Base-by-base conservation (phyloP, 2,888 invertebrate genomes). In the Mesoligia furuncula region DNA sequence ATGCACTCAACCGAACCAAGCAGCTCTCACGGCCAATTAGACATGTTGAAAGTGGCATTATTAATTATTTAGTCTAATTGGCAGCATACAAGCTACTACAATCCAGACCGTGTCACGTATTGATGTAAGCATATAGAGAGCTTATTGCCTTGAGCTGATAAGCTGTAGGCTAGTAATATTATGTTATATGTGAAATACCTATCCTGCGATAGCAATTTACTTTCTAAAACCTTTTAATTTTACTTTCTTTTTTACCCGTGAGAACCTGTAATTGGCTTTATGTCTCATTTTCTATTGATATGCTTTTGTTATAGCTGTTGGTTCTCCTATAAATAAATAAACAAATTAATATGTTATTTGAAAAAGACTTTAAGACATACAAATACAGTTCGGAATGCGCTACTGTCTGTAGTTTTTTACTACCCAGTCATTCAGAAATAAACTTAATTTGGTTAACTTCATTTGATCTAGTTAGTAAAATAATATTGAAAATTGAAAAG, bases 41-140 rank as follows among this genome's bases (percentile, higher is more conserved):
- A 70, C 48, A 36, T 24, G n/a, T 31, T 73, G 67, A 73, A 67
- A 36, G 81, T 65, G 20, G 6, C 15, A 61, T 48, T 68, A 67
- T 81, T 73, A 70, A 73, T 84, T 65, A 80, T 77, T 81, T 45
- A 69, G 4, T 61, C 42, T 59, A 74, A 73, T 81, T 81, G 73
- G 9, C 15, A 20, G 15, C 24, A 42, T 54, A 69, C 15, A 64
- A 70, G 61, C 20, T 31, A 8, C 39, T 36, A 65, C 42, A 69
- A 75, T 54, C 7, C 42, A 0, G 45, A 13, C 24, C 9, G 20
- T 45, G 15, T n/a, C 54, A 27, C 17, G 59, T 69, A 69, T 65
- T 61, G n/a, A 64, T 71, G 15, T 48, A n/a, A n/a, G n/a, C n/a
- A 15, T 48, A 31, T 68, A 57, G n/a, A n/a, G n/a, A n/a, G n/a